phyloP scores from a whole-genome alignment of 1,140 invertebrate genomes.

The Leucophenga varia region DNA sequence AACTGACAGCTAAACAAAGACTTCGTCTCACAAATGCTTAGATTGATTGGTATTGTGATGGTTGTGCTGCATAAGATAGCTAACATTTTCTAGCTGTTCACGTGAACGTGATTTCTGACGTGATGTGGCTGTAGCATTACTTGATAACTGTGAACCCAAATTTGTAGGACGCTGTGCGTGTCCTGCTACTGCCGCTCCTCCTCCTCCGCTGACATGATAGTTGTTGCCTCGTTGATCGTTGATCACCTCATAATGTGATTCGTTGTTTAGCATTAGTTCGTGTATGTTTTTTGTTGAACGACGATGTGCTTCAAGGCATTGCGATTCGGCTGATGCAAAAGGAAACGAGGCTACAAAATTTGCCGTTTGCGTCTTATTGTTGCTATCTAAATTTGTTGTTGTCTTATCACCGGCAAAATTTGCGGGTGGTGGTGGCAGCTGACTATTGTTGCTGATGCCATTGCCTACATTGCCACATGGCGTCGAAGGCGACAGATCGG shows the following conservation, averaged over 20 bases:
- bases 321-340: conserved; percentile 48
- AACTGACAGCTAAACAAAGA: conserved; percentile 19
- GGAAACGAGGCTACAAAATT: conserved; percentile 50
- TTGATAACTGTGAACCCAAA: too few species aligned
- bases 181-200: not conserved
- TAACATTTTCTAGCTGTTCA: conserved; percentile 39
- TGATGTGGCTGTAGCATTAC: conserved; percentile 32
- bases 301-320: conserved; percentile 51
- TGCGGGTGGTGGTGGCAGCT: conserved; percentile 26
- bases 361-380: conserved; percentile 19
- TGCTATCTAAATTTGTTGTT: conserved; percentile 3
- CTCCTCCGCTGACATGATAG: conserved; percentile 1
- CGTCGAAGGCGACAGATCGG: conserved; percentile 51
- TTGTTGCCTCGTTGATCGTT: conserved; percentile 6
- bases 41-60: conserved; percentile 1
- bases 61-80: too few species aligned
- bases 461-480: conserved; percentile 34
- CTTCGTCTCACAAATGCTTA: conserved; percentile 28
- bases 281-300: conserved; percentile 53
- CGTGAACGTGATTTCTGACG: conserved; percentile 29
- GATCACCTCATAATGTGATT: conserved; percentile 67
- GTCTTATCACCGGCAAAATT: conserved; percentile 43
- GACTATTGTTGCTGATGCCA: too few species aligned
- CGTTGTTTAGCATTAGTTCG: conserved; percentile 58
- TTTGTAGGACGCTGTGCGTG: conserved; percentile 20